These are phyloP conservation scores for Peromyscus aztecus DNA, from an alignment of 2,797 vertebrate species.

Conservation along the genomic window DNA sequence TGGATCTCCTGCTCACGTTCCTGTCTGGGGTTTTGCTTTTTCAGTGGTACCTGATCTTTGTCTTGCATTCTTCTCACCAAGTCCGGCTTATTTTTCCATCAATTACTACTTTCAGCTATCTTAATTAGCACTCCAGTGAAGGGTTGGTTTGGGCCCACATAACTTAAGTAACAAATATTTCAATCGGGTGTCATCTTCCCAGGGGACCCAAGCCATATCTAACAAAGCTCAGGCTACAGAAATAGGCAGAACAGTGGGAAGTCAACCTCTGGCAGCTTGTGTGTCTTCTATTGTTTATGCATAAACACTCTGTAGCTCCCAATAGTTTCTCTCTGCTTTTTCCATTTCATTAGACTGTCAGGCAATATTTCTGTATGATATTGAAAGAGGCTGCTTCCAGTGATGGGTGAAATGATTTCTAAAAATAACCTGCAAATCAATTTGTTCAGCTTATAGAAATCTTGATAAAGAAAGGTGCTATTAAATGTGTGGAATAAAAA, in stretches of 20 bases:
- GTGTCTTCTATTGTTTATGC: slow-evolving; percentile 44
- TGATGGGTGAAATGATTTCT: slow-evolving; percentile 71
- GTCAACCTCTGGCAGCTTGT: not conserved
- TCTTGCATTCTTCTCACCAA: not conserved
- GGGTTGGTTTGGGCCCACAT: not conserved
- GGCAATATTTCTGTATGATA: slow-evolving; percentile 38
- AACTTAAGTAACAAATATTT: slow-evolving; percentile 31
- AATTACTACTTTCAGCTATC: not conserved
- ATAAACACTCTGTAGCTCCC: slow-evolving; percentile 45
- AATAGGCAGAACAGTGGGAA: not conserved
- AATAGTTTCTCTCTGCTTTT: slow-evolving; percentile 21
- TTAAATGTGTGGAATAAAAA: slow-evolving; percentile 66
- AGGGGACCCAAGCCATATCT: not conserved
- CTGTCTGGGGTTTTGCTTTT: not conserved
- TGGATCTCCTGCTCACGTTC: not conserved
- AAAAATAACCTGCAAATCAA: slow-evolving; percentile 63
- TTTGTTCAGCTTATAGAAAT: slow-evolving; percentile 68
- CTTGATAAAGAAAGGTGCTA: slow-evolving; percentile 71
- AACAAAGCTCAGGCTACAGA: not conserved
- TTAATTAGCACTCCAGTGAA: slow-evolving; percentile 2
- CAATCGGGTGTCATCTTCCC: not conserved
- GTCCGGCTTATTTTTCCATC: not conserved
- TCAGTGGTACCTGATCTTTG: not conserved
- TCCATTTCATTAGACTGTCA: slow-evolving; percentile 61
- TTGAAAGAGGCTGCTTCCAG: slow-evolving; percentile 64